Conservation (phyloP, 64 coral and sea anemone species). For the Pachyseris speciosa region DNA sequence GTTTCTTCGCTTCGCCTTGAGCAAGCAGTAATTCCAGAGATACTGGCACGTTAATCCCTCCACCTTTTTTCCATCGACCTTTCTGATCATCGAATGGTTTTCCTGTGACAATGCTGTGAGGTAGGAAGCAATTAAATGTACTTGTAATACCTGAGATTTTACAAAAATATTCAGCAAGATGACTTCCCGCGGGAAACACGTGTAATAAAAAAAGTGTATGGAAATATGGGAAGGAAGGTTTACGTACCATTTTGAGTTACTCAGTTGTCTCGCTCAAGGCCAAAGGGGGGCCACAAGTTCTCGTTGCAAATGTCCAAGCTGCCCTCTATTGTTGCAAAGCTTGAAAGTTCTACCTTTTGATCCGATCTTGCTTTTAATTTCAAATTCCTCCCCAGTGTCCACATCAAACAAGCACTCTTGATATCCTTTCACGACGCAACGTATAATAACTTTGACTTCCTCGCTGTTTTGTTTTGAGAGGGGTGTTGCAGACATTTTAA, state of each 20-base stretch:
- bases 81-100: not conserved
- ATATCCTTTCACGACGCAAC: constrained; percentile 35
- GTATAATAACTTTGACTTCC: not conserved
- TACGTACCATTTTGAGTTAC: not conserved
- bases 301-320: constrained; percentile 34
- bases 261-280: not conserved
- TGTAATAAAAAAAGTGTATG: not conserved
- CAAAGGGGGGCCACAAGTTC: constrained; percentile 9
- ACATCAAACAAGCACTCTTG: constrained; percentile 11
- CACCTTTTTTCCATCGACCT: not conserved
- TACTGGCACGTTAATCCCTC: not conserved
- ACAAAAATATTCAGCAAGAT: not conserved
- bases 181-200: not conserved
- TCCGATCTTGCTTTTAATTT: not conserved
- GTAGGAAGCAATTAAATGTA: constrained; percentile 6
- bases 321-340: constrained; percentile 8
- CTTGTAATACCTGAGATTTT: not conserved
- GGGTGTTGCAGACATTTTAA: no score
- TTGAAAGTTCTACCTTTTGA: not conserved
- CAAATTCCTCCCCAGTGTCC: constrained; percentile 16
- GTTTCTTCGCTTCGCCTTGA: not conserved
- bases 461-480: not conserved
- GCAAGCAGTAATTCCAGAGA: not conserved
- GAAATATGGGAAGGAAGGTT: not conserved
- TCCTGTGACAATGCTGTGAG: not conserved